Conservation (phyloP, 2,888 invertebrate species). For the Allacma fusca region DNA sequence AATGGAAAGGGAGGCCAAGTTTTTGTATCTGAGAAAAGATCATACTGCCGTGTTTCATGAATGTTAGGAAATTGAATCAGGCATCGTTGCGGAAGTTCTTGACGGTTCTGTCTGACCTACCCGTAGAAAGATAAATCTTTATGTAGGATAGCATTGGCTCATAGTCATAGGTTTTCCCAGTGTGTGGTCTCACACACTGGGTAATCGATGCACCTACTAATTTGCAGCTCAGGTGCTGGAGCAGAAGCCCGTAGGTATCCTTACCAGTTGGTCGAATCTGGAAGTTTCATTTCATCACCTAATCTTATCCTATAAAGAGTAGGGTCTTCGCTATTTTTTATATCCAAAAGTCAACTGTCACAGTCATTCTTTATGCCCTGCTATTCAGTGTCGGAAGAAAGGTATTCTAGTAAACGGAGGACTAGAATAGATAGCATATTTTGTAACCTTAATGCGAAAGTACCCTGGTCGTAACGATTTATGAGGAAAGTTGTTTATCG, state of each 20-base stretch:
- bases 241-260: background rate
- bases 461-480: background rate
- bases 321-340: no score
- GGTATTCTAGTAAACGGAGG: background rate
- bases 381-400: background rate
- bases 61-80: slow-evolving; percentile 37
- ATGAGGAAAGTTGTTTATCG: no score
- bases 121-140: slow-evolving; percentile 31
- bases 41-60: slow-evolving; percentile 17
- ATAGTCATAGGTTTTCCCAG: slow-evolving; percentile 32
- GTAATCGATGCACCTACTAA: slow-evolving; percentile 25
- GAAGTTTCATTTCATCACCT: slow-evolving; percentile 33
- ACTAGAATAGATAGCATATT: background rate
- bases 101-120: slow-evolving; percentile 14
- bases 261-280: background rate
- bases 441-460: background rate
- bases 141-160: slow-evolving; percentile 16
- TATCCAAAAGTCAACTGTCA: slow-evolving; percentile 19
- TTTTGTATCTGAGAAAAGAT: slow-evolving; percentile 24
- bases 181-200: slow-evolving; percentile 10
- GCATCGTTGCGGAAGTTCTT: slow-evolving; percentile 34
- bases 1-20: background rate
- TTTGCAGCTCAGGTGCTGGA: slow-evolving; percentile 24
- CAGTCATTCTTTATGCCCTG: slow-evolving; percentile 20
- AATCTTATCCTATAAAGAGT: slow-evolving; percentile 29